A percentile compares a stretch with the other conserved stretches of the same genome.
These are phyloP conservation scores for Hydroisotoma schaefferi DNA, from an alignment of 2,888 invertebrate genomes.

Conservation along the genomic window DNA sequence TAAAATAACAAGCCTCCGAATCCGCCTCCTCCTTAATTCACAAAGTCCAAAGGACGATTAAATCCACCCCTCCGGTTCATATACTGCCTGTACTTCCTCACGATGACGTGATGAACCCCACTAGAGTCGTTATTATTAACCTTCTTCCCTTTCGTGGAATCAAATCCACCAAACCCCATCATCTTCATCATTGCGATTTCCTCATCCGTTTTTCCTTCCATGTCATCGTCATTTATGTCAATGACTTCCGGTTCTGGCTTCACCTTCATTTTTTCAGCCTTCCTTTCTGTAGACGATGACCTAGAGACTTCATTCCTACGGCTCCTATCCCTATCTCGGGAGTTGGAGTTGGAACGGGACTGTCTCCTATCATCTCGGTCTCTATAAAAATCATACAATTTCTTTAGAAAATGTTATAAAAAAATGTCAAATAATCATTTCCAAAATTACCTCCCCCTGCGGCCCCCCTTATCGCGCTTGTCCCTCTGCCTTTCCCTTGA, in stretches of 20 bases:
- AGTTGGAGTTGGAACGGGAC: slow-evolving; percentile 15
- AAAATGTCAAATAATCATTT: neutral
- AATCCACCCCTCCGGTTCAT: slow-evolving; percentile 99
- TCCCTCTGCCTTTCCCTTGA: slow-evolving; percentile 51
- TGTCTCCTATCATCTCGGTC: slow-evolving; percentile 1
- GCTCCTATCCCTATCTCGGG: slow-evolving; percentile 11
- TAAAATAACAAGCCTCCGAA: no score
- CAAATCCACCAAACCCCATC: slow-evolving; percentile 96
- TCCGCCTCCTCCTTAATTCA: no score
- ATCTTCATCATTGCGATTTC: slow-evolving; percentile 91
- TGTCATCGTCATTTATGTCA: slow-evolving; percentile 66
- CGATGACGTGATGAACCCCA: slow-evolving; percentile 92
- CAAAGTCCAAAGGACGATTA: slow-evolving; percentile 95
- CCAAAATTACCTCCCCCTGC: neutral
- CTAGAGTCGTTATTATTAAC: slow-evolving; percentile 91
- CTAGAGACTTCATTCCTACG: slow-evolving; percentile 6
- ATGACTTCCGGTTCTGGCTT: slow-evolving; percentile 47
- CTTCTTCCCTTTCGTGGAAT: slow-evolving; percentile 93
- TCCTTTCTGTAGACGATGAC: slow-evolving; percentile 7
- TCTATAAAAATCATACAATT: slow-evolving; percentile 3
- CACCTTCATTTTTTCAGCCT: slow-evolving; percentile 11
- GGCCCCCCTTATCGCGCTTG: slow-evolving; percentile 17
- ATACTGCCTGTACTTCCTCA: slow-evolving; percentile 95
- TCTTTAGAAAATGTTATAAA: no score
- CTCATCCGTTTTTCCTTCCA: slow-evolving; percentile 84